Conservation (phyloP, 2,113 vertebrate species). For the Ranitomeya variabilis region DNA sequence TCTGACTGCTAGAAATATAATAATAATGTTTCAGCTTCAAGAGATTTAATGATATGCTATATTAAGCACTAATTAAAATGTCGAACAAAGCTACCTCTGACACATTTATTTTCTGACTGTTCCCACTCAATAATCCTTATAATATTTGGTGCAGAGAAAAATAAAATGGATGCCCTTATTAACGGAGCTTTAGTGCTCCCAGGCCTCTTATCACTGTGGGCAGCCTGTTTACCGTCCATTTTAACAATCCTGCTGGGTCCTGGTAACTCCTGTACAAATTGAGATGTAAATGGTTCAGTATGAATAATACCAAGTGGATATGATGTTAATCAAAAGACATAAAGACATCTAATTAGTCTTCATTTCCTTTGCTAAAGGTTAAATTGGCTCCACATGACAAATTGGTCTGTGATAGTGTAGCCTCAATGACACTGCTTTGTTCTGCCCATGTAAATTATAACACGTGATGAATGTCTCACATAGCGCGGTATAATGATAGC, state of each 20-base stretch:
- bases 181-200: neutral
- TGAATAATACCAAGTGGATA: conserved; percentile 39
- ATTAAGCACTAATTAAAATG: conserved; percentile 43
- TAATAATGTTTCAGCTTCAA: conserved; percentile 31
- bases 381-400: conserved; percentile 38
- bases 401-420: conserved; percentile 1
- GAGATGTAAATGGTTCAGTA: conserved; percentile 40
- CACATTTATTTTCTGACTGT: conserved; percentile 29
- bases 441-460: conserved; percentile 12
- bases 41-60: conserved; percentile 44
- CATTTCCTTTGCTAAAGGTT: neutral
- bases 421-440: conserved; percentile 22
- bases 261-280: conserved; percentile 24
- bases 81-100: conserved; percentile 22
- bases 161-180: conserved; percentile 10
- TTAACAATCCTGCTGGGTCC: conserved; percentile 30
- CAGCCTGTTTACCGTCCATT: conserved; percentile 44
- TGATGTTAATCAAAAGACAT: conserved; percentile 46
- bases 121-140: conserved; percentile 21
- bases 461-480: conserved; percentile 26
- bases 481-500: conserved; percentile 13
- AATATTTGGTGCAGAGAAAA: conserved; percentile 10
- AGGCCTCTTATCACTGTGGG: conserved; percentile 12
- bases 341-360: conserved; percentile 45
- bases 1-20: conserved; percentile 33